Conservation (phyloP, 2,113 vertebrate genomes). For the Sturnira hondurensis region DNA sequence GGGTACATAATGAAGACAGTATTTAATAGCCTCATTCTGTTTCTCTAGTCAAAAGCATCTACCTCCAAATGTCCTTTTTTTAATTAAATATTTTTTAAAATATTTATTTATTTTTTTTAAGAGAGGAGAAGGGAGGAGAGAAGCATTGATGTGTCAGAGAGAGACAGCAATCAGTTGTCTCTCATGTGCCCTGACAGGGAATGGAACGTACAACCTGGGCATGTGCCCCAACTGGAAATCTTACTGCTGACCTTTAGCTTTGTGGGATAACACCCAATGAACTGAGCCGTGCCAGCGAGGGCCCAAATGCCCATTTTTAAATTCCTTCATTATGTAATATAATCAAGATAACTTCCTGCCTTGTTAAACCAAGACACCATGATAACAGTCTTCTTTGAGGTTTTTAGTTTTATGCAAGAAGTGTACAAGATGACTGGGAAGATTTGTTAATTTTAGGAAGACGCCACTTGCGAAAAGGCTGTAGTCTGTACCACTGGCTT, state of each 20-base stretch:
- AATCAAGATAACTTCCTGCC: constrained; percentile 43
- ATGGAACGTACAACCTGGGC: no score
- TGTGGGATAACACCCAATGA: no score
- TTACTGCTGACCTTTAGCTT: no score
- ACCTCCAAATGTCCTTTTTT: constrained; percentile 25
- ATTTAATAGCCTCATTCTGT: constrained; percentile 51
- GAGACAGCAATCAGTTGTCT: no score
- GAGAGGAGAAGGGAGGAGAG: no score
- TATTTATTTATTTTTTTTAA: no score
- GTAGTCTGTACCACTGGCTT: neutral
- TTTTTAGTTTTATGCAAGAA: constrained; percentile 36
- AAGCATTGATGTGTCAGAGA: no score
- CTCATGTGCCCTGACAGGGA: no score
- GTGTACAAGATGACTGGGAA: neutral
- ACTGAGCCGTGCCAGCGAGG: no score
- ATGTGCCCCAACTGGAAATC: no score
- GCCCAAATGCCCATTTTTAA: constrained; percentile 18
- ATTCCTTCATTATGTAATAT: constrained; percentile 23
- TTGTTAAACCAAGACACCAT: constrained; percentile 29
- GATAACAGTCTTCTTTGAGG: neutral
- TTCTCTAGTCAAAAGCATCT: constrained; percentile 44
- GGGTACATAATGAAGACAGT: constrained; percentile 20
- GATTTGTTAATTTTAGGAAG: constrained; percentile 15
- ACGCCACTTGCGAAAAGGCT: constrained; percentile 4
- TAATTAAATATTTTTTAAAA: no score